phyloP scores from a whole-genome alignment of 2,113 vertebrate species.

The Progne subis region DNA sequence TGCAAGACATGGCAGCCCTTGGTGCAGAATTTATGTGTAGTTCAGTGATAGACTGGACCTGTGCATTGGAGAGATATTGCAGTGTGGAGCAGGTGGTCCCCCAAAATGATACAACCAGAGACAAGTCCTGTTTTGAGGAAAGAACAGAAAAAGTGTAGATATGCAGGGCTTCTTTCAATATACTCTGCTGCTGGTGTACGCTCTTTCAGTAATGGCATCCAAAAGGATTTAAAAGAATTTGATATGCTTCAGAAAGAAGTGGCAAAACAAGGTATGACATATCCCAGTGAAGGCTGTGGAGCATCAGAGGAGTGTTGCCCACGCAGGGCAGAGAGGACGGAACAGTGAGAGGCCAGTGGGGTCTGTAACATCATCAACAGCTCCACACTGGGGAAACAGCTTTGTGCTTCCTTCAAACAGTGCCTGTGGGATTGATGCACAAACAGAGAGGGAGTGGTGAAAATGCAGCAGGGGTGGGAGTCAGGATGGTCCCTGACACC shows the following conservation, averaged over 20 bases:
- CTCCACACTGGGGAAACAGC: background rate
- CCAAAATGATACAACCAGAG: background rate
- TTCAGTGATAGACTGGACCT: background rate
- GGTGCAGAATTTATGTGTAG: background rate
- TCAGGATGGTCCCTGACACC: background rate
- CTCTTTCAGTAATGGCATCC: background rate
- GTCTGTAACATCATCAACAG: background rate
- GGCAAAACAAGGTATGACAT: background rate
- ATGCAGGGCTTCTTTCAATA: background rate
- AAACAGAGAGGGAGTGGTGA: background rate
- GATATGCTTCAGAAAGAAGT: background rate
- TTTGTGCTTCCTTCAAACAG: background rate
- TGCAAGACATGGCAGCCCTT: background rate
- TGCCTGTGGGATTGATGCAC: background rate
- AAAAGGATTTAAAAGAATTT: background rate
- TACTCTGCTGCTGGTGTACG: background rate
- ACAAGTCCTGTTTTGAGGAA: background rate
- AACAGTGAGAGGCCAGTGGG: background rate
- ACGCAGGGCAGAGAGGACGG: background rate
- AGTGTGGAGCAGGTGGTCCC: background rate
- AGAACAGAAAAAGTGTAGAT: background rate
- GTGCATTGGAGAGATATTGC: background rate
- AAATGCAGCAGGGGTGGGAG: background rate
- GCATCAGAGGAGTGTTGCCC: background rate
- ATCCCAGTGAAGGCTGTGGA: background rate